These are phyloP conservation scores for Polyploca ridens DNA, from an alignment of 2,888 invertebrate species.

Conservation along the genomic window DNA sequence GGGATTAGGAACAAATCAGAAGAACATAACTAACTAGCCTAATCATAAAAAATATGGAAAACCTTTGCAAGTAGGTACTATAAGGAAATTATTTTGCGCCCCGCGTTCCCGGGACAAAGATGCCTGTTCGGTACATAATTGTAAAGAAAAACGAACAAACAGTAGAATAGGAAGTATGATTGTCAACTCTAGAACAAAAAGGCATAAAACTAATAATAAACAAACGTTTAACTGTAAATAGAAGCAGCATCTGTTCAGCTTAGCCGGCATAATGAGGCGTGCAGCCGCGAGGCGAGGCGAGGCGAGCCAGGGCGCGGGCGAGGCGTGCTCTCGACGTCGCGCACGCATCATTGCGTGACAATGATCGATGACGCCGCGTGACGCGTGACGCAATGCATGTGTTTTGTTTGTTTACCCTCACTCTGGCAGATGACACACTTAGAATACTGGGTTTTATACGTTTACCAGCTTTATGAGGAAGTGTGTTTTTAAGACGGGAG, in stretches of 20 bases:
- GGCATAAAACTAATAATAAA: background rate
- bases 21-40: too few relatives aligned
- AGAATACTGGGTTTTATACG: background rate
- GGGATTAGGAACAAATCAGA: too few relatives aligned
- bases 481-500: too few relatives aligned
- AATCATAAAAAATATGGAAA: too few relatives aligned
- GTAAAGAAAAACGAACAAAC: too few relatives aligned
- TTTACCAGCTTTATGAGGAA: background rate
- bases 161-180: background rate
- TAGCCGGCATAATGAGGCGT: background rate
- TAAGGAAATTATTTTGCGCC: too few relatives aligned
- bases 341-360: conserved; percentile 30
- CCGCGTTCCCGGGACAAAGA: too few relatives aligned
- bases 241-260: background rate
- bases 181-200: background rate
- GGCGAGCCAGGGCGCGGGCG: too few relatives aligned
- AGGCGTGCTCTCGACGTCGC: conserved; percentile 3
- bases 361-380: conserved; percentile 41
- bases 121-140: too few relatives aligned
- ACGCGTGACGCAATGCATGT: conserved; percentile 10
- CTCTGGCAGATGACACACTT: background rate
- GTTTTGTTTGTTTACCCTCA: conserved; percentile 1
- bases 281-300: background rate
- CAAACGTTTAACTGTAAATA: background rate
- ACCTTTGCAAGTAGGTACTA: too few relatives aligned